Base-by-base conservation (phyloP, 2,113 vertebrate genomes). In the Canis aureus region DNA sequence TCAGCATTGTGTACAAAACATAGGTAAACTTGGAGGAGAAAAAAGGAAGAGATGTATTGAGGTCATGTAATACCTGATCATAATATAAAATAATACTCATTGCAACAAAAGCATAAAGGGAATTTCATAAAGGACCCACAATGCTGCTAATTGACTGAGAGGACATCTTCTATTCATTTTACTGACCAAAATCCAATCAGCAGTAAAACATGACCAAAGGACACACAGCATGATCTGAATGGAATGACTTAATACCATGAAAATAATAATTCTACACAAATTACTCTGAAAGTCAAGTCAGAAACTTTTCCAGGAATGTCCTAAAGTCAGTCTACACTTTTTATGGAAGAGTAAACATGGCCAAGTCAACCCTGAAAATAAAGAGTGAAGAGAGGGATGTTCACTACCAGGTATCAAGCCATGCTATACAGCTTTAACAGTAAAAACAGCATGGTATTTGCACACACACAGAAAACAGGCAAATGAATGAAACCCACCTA, bases 41-140 rank as follows among this genome's bases (percentile, higher is more conserved):
- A 67, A 55, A 86, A 35, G 49, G 22, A 71, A 53, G 12, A 87
- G 80, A 53, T 49, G 73, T 51, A 59, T 12, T 62, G 64, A 88
- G 23, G 23, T 35, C 35, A 59, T 27, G 12, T 38, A 89, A 74
- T 32, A 67, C 23, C 49, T 9, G 2, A 51, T 71, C 66, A 25
- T 55, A 92, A 92, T 51, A 86, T 43, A 87, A 74, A 92, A 82
- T 5, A 92, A 96, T 17, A 57, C 1, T 66, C 20, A 66, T 3
- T 96, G 66, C n/a, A 82, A 91, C 51, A 91, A 80, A 84, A 93
- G 83, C 35, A 67, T 35, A 82, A 88, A 93, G 67, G 29, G 66
- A 88, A 74, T 59, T 76, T 74, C 67, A 67, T 57, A 59, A 92
- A 88, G n/a, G 35, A 74, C 51, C 25, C 49, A 93, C 6, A 12